Base-by-base conservation (phyloP, 2,888 invertebrate genomes). In the Tenthredo distinguenda region DNA sequence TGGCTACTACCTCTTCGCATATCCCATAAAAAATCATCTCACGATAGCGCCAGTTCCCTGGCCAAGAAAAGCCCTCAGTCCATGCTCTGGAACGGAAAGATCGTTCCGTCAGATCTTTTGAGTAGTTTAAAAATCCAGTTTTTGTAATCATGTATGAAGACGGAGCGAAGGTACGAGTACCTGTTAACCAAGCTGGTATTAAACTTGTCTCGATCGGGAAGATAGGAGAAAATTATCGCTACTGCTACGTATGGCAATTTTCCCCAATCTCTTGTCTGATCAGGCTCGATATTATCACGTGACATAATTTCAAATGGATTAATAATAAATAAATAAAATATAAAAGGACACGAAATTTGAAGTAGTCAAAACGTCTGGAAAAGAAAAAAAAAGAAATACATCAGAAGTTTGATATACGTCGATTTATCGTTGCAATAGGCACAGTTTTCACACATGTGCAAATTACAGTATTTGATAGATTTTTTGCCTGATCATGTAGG, bases 141-240 rank as follows among this genome's bases (percentile, higher is more conserved):
- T 34, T 34, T 68, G 12, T 68, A 15, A n/a, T 74, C 1, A 31
- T n/a, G 21, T 18, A 77, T 34, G 7, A 72, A 26, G 21, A 43
- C 7, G 21, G 37, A 72, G 9, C 37, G 1, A 18, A 21, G 5
- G 15, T 37, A 18, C 12, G n/a, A 12, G n/a, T 5, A 82, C 83
- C 83, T 83, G 68, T 83, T 83, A 71, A 83, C 83, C 83, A 83
- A 83, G 31, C 83, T 83, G 5, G 83, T 34, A 34, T 71, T 83
- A n/a, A 83, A 83, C 50, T 83, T 83, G 71, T 83, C 83, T n/a
- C 68, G 71, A 34, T 83, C 83, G 15, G 83, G 83, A 68, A 83
- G 83, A 83, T 83, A 83, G n/a, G 68, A 68, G n/a, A 83, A 83
- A 50, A 83, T 83, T 2, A 83, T 21, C 6, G 83, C 83, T n/a